These are phyloP conservation scores for Pseudopipra pipra DNA, from an alignment of 2,113 vertebrate species.

Conservation along the genomic window DNA sequence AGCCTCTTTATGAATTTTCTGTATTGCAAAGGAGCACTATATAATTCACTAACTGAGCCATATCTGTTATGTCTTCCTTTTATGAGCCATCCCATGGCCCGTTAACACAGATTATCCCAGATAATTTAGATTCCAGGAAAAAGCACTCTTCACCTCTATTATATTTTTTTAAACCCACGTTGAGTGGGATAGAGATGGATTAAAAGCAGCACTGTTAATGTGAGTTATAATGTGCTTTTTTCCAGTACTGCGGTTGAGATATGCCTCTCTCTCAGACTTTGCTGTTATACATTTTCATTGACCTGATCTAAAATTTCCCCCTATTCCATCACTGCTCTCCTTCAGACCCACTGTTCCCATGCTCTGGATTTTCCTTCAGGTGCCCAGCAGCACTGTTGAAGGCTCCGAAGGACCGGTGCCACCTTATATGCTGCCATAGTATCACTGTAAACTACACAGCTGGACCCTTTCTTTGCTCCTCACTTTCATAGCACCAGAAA, in stretches of 20 bases:
- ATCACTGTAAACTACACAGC: background rate
- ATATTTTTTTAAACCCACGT: background rate
- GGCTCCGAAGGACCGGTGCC: background rate
- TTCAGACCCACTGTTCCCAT: background rate
- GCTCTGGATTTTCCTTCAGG: background rate
- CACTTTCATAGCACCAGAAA: background rate
- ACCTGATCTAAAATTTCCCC: background rate
- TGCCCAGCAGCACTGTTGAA: background rate
- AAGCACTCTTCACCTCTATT: background rate
- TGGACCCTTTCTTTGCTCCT: background rate
- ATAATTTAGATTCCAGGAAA: conserved; percentile 13
- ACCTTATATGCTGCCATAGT: background rate
- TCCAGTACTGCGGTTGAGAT: background rate
- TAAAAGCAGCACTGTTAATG: background rate
- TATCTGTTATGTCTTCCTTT: background rate
- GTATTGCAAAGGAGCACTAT: background rate
- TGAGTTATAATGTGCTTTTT: background rate
- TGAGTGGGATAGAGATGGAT: background rate
- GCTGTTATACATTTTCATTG: background rate
- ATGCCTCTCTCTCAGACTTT: background rate
- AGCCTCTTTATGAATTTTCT: background rate
- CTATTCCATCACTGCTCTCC: background rate
- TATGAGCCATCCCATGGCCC: background rate
- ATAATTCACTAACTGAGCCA: background rate
- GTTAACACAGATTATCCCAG: background rate